phyloP scores from a whole-genome alignment of 2,113 vertebrate genomes.

The Suricata suricatta region DNA sequence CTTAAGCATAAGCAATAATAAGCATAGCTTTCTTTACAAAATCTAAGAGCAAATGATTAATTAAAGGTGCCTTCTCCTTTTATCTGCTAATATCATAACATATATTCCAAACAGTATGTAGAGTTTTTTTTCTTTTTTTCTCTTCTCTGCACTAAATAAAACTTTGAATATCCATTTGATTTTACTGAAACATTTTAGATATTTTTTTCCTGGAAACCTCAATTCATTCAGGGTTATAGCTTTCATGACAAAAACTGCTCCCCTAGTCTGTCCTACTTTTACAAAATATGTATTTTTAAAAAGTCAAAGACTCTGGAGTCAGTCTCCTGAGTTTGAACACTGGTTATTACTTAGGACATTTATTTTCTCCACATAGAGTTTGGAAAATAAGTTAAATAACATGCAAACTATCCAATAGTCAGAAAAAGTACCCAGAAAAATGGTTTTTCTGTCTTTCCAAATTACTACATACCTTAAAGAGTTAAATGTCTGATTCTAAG shows the following conservation, averaged over 20 bases:
- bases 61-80: background rate
- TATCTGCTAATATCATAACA: background rate
- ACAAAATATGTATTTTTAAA: background rate
- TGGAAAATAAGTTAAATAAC: background rate
- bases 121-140: background rate
- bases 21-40: too few relatives aligned
- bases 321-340: background rate
- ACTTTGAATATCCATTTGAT: background rate
- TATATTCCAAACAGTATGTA: background rate
- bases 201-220: background rate
- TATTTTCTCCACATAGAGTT: background rate
- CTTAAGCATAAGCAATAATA: background rate
- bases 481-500: background rate
- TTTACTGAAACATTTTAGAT: background rate
- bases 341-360: background rate
- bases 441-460: background rate
- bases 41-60: background rate
- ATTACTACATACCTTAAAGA: background rate
- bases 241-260: background rate
- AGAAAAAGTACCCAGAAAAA: background rate
- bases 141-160: background rate
- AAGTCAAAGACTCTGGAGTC: background rate
- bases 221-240: background rate
- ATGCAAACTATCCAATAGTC: background rate
- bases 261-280: background rate